Evolutionary conservation across 2,113 vertebrate species (phyloP).

Genomic region (Bos javanicus): DNA sequence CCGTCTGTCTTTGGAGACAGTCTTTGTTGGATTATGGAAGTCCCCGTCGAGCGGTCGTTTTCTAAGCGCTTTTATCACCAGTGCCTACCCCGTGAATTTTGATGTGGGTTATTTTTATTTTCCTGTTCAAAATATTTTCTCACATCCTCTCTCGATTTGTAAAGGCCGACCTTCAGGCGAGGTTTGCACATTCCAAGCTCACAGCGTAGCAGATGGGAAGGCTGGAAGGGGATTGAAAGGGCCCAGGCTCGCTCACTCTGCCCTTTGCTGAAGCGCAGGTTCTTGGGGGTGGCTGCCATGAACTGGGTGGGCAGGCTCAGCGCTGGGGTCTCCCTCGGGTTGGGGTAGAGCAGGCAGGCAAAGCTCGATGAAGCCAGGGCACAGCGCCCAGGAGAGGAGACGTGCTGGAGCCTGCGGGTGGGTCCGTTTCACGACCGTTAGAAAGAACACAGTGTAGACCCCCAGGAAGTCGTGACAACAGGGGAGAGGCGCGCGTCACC

Average conservation of each 20-base stretch:
- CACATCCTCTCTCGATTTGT: background rate
- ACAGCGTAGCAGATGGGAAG: rapidly evolving
- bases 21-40: background rate
- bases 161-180: background rate
- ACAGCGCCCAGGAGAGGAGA: background rate
- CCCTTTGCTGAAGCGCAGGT: background rate
- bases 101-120: background rate
- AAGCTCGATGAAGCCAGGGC: background rate
- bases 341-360: background rate
- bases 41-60: background rate
- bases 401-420: background rate
- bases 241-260: too few species aligned
- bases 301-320: background rate
- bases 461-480: background rate
- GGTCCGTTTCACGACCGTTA: background rate
- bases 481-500: rapidly evolving
- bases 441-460: background rate
- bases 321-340: background rate
- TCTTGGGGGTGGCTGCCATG: rapidly evolving
- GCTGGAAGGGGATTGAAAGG: background rate
- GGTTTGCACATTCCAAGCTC: background rate
- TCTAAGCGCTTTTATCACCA: background rate
- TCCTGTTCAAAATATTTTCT: background rate
- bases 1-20: background rate
- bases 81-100: background rate